phyloP scores from a whole-genome alignment of 2,113 vertebrate genomes.

The Brachionichthys hirsutus region DNA sequence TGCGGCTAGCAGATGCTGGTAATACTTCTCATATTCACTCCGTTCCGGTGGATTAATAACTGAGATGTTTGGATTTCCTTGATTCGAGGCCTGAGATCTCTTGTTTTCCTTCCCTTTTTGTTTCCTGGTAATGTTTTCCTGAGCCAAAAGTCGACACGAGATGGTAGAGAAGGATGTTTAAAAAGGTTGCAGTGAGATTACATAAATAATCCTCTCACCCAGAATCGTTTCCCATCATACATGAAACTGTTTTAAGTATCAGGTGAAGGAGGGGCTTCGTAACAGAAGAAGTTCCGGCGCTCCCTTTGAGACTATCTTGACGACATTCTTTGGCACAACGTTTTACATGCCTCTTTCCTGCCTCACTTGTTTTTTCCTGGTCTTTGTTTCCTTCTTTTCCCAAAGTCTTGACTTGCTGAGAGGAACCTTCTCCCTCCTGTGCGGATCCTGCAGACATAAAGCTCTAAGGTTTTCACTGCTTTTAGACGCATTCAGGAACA shows the following conservation, averaged over 20 bases:
- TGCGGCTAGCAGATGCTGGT: conserved; percentile 26
- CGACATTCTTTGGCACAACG: conserved; percentile 33
- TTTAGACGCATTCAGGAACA: conserved; percentile 52
- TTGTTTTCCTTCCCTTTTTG: conserved; percentile 38
- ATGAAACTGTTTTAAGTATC: conserved; percentile 29
- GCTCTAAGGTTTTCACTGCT: conserved; percentile 20
- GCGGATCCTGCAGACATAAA: not conserved
- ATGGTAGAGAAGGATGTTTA: conserved; percentile 9
- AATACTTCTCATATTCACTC: conserved; percentile 24
- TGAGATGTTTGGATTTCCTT: conserved; percentile 20
- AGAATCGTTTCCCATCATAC: not conserved
- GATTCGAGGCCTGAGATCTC: conserved; percentile 32
- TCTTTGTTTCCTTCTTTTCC: too few relatives aligned
- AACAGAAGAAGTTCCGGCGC: conserved; percentile 7
- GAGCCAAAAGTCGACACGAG: conserved; percentile 46
- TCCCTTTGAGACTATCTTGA: conserved; percentile 12
- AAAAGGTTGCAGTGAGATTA: not conserved
- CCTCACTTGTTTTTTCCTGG: not conserved
- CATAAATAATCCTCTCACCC: conserved; percentile 8
- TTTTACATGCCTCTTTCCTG: conserved; percentile 16
- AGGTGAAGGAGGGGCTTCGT: conserved; percentile 21
- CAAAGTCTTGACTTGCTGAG: too few relatives aligned
- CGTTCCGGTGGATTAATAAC: conserved; percentile 8
- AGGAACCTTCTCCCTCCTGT: too few relatives aligned
- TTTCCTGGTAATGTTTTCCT: conserved; percentile 50